Percentiles rank a stretch among this genome's conserved stretches.
Conservation (phyloP, 2,797 vertebrate species). For the Halcyon chelicuti region DNA sequence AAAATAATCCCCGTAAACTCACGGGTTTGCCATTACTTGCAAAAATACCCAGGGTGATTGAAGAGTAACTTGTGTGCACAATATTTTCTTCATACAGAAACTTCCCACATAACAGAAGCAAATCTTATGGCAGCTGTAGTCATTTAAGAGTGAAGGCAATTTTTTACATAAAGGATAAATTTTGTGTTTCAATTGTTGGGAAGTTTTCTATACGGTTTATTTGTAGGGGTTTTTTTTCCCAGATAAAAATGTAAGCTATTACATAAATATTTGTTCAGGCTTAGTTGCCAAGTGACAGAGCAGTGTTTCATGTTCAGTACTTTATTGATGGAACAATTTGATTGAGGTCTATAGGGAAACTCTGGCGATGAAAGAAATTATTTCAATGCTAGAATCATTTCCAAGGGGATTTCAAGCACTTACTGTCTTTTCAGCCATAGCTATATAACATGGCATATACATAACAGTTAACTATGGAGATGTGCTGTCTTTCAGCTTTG, state of each 20-base stretch:
- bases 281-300: slow-evolving; percentile 27
- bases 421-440: neutral
- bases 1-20: neutral
- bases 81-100: neutral
- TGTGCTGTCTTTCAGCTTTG: neutral
- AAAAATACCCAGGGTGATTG: neutral
- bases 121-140: neutral
- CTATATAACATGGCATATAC: neutral
- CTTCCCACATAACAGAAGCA: neutral
- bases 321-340: slow-evolving; percentile 39
- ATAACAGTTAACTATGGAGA: neutral
- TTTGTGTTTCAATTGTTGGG: neutral
- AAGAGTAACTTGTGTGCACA: neutral
- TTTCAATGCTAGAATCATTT: neutral
- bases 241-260: slow-evolving; percentile 3
- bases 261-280: slow-evolving; percentile 41
- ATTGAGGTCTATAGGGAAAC: slow-evolving; percentile 6
- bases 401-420: neutral
- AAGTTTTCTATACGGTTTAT: slow-evolving; percentile 15
- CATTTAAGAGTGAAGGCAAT: neutral
- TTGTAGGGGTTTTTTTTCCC: neutral
- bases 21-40: neutral
- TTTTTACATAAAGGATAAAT: neutral
- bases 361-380: neutral
- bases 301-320: slow-evolving; percentile 3